A percentile compares a stretch with the other conserved stretches of the same genome.
Evolutionary conservation across 2,888 invertebrate species (phyloP).

Genomic region (Philopedon plagiatum): DNA sequence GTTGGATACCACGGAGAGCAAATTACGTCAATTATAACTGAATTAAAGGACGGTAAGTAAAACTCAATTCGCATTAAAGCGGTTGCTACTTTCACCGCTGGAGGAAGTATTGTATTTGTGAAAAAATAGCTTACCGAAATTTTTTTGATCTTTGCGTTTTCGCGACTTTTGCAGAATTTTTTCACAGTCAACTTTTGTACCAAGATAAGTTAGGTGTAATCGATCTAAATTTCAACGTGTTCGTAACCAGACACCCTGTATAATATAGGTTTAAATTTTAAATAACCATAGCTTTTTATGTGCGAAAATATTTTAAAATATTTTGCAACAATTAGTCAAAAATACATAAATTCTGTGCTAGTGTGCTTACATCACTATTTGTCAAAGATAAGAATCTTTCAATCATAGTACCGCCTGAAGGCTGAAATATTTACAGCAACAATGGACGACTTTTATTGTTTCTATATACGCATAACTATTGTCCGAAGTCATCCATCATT

Average conservation of each 20-base stretch:
- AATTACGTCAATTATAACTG: constrained; percentile 66
- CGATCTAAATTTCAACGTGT: too few species aligned
- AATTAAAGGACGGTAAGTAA: constrained; percentile 62
- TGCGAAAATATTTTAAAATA: constrained; percentile 10
- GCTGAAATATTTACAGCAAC: constrained; percentile 50
- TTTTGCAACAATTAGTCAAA: constrained; percentile 11
- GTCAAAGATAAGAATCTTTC: constrained; percentile 35
- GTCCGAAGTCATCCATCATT: constrained; percentile 30
- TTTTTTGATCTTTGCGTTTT: too few species aligned
- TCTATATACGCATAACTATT: constrained; percentile 61
- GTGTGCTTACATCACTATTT: constrained; percentile 35
- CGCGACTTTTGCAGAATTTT: too few species aligned
- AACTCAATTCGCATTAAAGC: background rate
- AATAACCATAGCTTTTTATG: background rate
- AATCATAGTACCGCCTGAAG: constrained; percentile 31
- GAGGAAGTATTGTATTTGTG: too few species aligned
- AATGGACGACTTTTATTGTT: constrained; percentile 60
- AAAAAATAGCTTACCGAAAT: too few species aligned
- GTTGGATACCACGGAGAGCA: constrained; percentile 63
- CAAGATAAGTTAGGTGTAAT: too few species aligned
- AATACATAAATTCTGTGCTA: constrained; percentile 1
- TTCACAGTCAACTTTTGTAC: too few species aligned
- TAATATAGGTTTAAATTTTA: too few species aligned
- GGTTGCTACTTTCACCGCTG: too few species aligned
- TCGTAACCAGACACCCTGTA: too few species aligned